These are phyloP conservation scores for Diabrotica balteata DNA, from an alignment of 2,888 invertebrate species.

Conservation along the genomic window DNA sequence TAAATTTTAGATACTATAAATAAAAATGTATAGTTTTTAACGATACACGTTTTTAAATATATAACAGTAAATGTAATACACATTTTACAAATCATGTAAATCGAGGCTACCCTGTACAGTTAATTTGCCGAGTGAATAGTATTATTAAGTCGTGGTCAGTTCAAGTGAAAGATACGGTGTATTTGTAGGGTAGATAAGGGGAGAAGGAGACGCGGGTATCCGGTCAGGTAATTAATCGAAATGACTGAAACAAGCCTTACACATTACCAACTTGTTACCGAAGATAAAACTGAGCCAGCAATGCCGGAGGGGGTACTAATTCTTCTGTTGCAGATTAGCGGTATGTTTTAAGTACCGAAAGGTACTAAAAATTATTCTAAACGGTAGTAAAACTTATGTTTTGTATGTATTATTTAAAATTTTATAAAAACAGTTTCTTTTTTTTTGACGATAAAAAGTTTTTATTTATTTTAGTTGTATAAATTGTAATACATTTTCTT, in stretches of 20 bases:
- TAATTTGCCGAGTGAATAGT: slow-evolving; percentile 31
- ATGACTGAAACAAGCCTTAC: slow-evolving; percentile 55
- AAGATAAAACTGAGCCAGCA: slow-evolving; percentile 46
- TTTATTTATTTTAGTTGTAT: no score
- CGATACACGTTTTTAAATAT: no score
- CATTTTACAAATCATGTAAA: neutral
- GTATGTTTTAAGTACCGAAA: no score
- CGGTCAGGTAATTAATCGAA: slow-evolving; percentile 55
- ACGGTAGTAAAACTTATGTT: no score
- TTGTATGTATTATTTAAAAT: no score
- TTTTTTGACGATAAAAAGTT: no score
- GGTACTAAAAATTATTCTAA: no score
- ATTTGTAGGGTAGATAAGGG: slow-evolving; percentile 25
- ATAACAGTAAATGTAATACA: no score
- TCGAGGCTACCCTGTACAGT: slow-evolving; percentile 1
- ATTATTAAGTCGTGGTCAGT: slow-evolving; percentile 13
- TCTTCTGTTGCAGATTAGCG: neutral
- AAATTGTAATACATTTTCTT: no score
- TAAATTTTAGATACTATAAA: no score
- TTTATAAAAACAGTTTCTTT: no score
- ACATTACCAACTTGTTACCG: slow-evolving; percentile 55
- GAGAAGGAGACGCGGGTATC: slow-evolving; percentile 13
- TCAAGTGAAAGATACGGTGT: slow-evolving; percentile 29
- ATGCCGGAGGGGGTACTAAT: slow-evolving; percentile 32
- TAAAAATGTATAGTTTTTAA: no score